Evolutionary conservation across 2,113 vertebrate genomes (phyloP).

Genomic region (Atlantisia rogersi): DNA sequence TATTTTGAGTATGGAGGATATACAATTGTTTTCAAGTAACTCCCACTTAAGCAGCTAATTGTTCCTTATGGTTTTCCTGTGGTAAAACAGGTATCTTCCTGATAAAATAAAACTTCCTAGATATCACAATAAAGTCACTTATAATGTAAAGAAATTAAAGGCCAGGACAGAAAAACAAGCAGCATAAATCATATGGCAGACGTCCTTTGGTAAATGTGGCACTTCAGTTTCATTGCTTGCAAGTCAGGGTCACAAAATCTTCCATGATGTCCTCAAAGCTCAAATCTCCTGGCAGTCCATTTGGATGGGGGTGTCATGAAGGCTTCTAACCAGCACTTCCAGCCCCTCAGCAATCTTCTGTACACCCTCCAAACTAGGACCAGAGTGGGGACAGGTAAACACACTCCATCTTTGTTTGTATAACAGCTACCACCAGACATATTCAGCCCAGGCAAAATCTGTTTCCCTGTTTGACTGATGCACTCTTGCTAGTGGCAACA

Average conservation of each 20-base stretch:
- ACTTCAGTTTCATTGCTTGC: background rate
- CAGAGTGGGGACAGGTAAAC: fast-evolving
- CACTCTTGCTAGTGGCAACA: fast-evolving
- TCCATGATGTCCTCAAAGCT: background rate
- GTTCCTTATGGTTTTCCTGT: background rate
- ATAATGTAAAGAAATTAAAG: background rate
- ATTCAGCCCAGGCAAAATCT: background rate
- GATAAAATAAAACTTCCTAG: background rate
- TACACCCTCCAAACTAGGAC: fast-evolving
- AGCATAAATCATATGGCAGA: background rate
- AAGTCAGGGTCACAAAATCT: background rate
- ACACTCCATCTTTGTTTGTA: background rate
- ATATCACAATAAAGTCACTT: background rate
- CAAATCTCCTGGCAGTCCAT: background rate
- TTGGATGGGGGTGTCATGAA: background rate
- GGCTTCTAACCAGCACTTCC: background rate
- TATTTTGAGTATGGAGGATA: background rate
- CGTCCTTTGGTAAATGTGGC: background rate
- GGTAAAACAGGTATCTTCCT: background rate
- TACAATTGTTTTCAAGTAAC: background rate
- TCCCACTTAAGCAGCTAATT: background rate
- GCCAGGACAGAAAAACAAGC: background rate
- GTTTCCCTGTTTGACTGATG: background rate
- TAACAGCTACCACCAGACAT: background rate
- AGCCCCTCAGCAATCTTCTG: background rate